These are phyloP conservation scores for Ceratina calcarata DNA, from an alignment of 1,140 invertebrate species.

Conservation along the genomic window DNA sequence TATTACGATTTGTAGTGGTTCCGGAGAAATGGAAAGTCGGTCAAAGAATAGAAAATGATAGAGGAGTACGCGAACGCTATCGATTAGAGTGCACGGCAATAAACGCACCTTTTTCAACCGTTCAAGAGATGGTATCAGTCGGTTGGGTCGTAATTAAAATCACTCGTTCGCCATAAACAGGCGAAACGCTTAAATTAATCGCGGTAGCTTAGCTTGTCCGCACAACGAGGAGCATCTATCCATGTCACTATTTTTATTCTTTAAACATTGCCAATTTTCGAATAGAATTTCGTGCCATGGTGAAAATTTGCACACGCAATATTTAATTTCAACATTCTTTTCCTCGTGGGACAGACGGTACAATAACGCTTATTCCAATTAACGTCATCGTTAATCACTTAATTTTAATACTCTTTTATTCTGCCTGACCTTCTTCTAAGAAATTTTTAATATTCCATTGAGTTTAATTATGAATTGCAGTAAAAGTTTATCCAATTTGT, in stretches of 20 bases:
- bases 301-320: too few relatives aligned
- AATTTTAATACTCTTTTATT: background rate
- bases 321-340: too few relatives aligned
- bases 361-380: background rate
- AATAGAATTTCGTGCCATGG: background rate
- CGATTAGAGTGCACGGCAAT: slow-evolving; percentile 29
- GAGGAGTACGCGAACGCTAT: slow-evolving; percentile 34
- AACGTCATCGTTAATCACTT: background rate
- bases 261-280: background rate
- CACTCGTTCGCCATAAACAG: slow-evolving; percentile 47
- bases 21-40: slow-evolving; percentile 26
- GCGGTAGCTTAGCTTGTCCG: background rate
- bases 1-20: background rate
- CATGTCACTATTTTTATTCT: background rate
- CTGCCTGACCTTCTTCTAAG: too few relatives aligned
- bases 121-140: slow-evolving; percentile 24
- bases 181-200: slow-evolving; percentile 51
- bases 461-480: background rate
- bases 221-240: slow-evolving; percentile 10
- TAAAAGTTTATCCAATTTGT: background rate
- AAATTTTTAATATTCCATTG: too few relatives aligned
- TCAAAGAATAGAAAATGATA: slow-evolving; percentile 26
- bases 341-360: background rate
- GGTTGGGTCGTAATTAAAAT: slow-evolving; percentile 61
- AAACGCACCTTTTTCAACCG: slow-evolving; percentile 39